These are phyloP conservation scores for Dicranocentrus wangi DNA, from an alignment of 2,888 invertebrate genomes.

Conservation along the genomic window DNA sequence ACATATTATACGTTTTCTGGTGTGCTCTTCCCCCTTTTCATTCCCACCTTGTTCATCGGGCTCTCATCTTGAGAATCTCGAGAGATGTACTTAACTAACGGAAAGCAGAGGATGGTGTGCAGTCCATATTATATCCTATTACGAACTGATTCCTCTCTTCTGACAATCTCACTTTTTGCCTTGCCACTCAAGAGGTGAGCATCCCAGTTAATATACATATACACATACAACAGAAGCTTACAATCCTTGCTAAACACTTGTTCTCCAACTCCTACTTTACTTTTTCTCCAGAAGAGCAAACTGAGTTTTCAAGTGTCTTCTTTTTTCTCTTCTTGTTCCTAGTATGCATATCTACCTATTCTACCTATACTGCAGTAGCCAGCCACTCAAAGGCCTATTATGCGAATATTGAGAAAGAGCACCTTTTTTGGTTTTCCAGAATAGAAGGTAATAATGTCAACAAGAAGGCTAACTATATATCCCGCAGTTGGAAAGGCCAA, in stretches of 20 bases:
- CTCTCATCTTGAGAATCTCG: neutral
- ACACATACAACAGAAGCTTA: constrained; percentile 11
- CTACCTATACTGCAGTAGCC: neutral
- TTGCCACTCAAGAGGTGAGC: constrained; percentile 50
- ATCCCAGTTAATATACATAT: constrained; percentile 37
- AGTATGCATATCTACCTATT: neutral
- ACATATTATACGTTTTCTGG: neutral
- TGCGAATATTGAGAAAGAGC: constrained; percentile 8
- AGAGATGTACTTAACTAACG: constrained; percentile 18
- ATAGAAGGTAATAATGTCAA: constrained; percentile 41
- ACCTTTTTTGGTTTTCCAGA: constrained; percentile 24
- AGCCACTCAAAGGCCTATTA: constrained; percentile 52
- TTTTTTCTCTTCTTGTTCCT: neutral
- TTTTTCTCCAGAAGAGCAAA: constrained; percentile 46
- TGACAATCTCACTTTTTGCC: neutral
- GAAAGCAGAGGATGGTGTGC: constrained; percentile 16
- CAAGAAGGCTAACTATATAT: constrained; percentile 6
- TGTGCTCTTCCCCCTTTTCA: neutral
- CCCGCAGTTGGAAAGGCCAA: neutral
- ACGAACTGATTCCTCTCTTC: constrained; percentile 23
- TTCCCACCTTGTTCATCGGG: constrained; percentile 2
- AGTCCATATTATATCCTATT: constrained; percentile 47
- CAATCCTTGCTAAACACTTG: constrained; percentile 54
- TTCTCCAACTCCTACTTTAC: constrained; percentile 42
- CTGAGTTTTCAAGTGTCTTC: no score